These are phyloP conservation scores for Calyptommatus sinebrachiatus DNA, from an alignment of 2,113 vertebrate species.

Conservation along the genomic window DNA sequence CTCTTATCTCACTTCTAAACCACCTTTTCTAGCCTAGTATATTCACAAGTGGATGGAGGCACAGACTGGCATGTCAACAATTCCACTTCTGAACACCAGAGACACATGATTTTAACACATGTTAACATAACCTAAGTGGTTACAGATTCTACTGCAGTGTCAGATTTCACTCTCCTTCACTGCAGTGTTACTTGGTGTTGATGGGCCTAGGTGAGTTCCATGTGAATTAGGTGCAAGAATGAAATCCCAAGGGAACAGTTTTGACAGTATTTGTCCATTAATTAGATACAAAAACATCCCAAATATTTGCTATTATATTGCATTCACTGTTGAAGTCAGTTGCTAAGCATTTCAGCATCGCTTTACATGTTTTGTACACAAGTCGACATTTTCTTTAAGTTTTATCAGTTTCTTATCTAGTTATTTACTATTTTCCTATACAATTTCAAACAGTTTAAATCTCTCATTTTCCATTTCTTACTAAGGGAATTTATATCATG, in stretches of 20 bases:
- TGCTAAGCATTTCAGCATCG: conserved; percentile 30
- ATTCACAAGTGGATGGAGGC: too few species aligned
- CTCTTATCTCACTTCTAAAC: too few species aligned
- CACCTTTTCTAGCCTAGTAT: too few species aligned
- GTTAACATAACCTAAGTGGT: too few species aligned
- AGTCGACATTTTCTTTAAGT: conserved; percentile 21
- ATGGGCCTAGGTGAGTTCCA: not conserved
- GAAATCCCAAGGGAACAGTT: conserved; percentile 32
- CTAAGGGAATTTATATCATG: conserved; percentile 66
- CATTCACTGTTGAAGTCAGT: conserved; percentile 30
- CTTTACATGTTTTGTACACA: conserved; percentile 52
- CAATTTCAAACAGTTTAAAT: conserved; percentile 11
- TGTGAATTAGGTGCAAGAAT: conserved; percentile 40
- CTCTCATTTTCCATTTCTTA: conserved; percentile 38
- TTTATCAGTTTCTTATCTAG: conserved; percentile 19
- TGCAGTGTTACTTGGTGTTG: not conserved
- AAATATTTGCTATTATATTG: conserved; percentile 34
- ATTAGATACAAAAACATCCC: conserved; percentile 11
- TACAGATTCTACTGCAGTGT: not conserved
- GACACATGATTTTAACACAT: too few species aligned
- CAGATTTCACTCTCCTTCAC: not conserved
- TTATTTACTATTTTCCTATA: conserved; percentile 24
- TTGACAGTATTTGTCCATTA: conserved; percentile 36
- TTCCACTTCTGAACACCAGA: too few species aligned
- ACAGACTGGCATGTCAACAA: too few species aligned